These are phyloP conservation scores for Zygogramma bicolorata DNA, from an alignment of 2,888 invertebrate genomes.

Conservation along the genomic window DNA sequence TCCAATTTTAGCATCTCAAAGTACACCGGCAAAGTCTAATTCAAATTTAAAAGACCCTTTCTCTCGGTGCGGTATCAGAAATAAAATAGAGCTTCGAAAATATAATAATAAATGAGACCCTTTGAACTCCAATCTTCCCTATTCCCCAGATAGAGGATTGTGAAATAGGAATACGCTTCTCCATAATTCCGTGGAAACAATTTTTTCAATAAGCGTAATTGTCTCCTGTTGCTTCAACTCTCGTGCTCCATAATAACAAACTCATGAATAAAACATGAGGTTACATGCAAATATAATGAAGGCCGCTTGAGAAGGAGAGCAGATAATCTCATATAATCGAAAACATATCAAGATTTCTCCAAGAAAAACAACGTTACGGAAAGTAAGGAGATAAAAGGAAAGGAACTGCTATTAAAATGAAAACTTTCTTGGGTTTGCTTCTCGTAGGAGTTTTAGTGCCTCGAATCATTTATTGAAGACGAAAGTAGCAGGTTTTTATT, in stretches of 20 bases:
- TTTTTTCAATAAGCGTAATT: background rate
- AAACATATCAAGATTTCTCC: conserved; percentile 34
- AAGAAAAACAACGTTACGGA: conserved; percentile 26
- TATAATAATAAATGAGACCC: background rate
- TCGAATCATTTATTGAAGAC: conserved; percentile 22
- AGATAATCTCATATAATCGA: conserved; percentile 36
- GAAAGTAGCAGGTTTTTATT: conserved; percentile 23
- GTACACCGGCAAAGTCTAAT: background rate
- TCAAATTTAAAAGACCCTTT: background rate
- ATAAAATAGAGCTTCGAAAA: background rate
- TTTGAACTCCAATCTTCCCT: background rate
- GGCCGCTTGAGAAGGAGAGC: conserved; percentile 18
- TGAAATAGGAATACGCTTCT: background rate
- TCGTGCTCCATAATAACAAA: conserved; percentile 19
- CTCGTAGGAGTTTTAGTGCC: conserved; percentile 19
- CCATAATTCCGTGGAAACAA: background rate
- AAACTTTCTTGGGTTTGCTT: conserved; percentile 22
- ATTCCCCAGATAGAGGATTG: background rate
- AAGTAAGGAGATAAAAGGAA: conserved; percentile 28
- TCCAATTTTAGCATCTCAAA: background rate
- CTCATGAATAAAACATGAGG: conserved; percentile 33
- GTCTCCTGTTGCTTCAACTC: conserved; percentile 19
- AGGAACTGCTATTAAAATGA: conserved; percentile 30
- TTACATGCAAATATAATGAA: conserved; percentile 33
- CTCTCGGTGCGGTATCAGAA: background rate